Evolutionary conservation across 2,797 vertebrate genomes (phyloP), one percentile per base, ranked within the genome.

Genomic region (Falco columbarius): DNA sequence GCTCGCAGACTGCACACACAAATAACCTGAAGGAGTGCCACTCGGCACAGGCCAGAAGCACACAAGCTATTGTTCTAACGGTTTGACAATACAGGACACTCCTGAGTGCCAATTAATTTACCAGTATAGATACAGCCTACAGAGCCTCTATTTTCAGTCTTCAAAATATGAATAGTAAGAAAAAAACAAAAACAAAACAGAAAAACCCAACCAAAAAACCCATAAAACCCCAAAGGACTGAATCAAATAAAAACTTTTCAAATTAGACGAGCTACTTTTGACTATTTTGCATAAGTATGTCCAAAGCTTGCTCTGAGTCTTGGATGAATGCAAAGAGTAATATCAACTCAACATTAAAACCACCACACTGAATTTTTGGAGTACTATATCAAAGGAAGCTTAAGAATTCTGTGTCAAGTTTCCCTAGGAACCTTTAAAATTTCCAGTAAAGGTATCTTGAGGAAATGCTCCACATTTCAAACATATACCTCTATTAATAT

Each of bases 1-100:
- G 6, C 11, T 66, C 4, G 0, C 7, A 77, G 46, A 20, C 30
- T 44, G 15, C 7, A 15, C 18, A 14, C 17, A 51, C 0, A 0
- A 59, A 62, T 36, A 34, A 42, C 13, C 29, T 9, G 26, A 58
- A 56, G 24, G 27, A 40, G 27, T 44, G 24, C 24, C n/a, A 26
- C 36, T 34, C 32, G 56, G 38, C 29, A 52, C 21, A 34, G 30
- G 7, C 15, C 18, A 71, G 63, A 85, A 46, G 29, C 9, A 63
- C 34, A 82, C 9, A 74, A 40, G 11, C 3, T 26, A 7, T 10
- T 66, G 2, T 40, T 42, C 11, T 21, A n/a, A 44, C 0, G 7
- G 15, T 24, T 75, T 58, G 51, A 10, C 1, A 2, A n/a, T 16
- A 51, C 34, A 49, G 34, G 8, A 52, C 12, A 3, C 29, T 66